Conservation (phyloP, 2,113 vertebrate genomes). For the Phyllostomus hastatus region DNA sequence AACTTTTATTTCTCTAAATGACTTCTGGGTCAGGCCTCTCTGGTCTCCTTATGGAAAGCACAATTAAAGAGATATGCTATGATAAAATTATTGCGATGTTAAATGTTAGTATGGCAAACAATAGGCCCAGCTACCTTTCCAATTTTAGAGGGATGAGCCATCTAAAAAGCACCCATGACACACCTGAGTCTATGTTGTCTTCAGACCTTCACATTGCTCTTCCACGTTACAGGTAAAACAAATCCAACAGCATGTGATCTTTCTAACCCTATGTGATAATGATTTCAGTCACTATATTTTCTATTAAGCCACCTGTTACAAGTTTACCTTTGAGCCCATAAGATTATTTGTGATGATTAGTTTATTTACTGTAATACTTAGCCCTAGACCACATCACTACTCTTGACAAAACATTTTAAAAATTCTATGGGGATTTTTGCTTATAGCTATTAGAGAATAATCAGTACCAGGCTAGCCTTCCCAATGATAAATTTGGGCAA, state of each 20-base stretch:
- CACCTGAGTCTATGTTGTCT: background rate
- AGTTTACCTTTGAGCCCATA: background rate
- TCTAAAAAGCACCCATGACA: background rate
- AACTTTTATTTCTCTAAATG: background rate
- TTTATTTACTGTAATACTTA: background rate
- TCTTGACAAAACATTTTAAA: background rate
- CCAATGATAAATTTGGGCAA: background rate
- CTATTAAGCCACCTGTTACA: background rate
- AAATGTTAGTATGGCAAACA: background rate
- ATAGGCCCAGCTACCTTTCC: background rate
- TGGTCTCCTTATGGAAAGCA: background rate
- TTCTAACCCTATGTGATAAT: background rate
- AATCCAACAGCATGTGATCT: background rate
- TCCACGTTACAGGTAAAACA: background rate
- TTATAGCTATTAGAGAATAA: background rate
- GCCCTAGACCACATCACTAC: background rate
- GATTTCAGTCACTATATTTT: background rate
- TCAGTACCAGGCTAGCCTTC: background rate
- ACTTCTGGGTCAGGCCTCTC: background rate
- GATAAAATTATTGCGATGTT: background rate
- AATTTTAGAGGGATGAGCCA: background rate
- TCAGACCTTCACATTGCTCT: background rate
- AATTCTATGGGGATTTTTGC: background rate
- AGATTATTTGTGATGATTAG: background rate
- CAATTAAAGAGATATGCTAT: background rate